These are phyloP conservation scores for Onchidella celtica DNA, from an alignment of 2,888 invertebrate genomes.

Conservation along the genomic window DNA sequence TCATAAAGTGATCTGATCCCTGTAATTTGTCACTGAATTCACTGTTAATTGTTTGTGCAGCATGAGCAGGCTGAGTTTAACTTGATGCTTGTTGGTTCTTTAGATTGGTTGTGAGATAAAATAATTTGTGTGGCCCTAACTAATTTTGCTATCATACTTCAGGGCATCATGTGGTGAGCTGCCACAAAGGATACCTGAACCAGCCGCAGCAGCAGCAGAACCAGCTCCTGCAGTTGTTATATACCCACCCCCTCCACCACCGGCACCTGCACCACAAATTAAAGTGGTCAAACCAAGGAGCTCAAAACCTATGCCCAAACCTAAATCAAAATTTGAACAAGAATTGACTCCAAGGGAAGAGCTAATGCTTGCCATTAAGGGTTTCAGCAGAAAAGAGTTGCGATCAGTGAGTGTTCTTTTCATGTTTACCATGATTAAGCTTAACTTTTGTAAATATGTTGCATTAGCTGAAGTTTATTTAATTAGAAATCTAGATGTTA, in stretches of 20 bases:
- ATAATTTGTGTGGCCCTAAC: too few species aligned
- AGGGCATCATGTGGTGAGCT: background rate
- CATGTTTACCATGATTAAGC: too few species aligned
- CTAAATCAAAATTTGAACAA: constrained; percentile 60
- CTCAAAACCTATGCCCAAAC: constrained; percentile 50
- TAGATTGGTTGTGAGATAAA: too few species aligned
- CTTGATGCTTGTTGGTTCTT: too few species aligned
- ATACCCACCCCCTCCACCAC: constrained; percentile 53
- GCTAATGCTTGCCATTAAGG: constrained; percentile 87
- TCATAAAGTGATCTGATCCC: too few species aligned
- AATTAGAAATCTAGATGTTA: too few species aligned
- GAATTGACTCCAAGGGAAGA: constrained; percentile 84
- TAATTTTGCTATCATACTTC: too few species aligned
- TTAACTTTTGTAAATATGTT: too few species aligned
- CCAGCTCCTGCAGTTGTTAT: constrained; percentile 7
- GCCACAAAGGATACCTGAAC: background rate
- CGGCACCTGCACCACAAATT: constrained; percentile 36
- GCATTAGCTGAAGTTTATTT: too few species aligned
- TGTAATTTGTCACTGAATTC: too few species aligned
- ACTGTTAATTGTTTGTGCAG: too few species aligned
- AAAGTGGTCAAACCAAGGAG: constrained; percentile 1
- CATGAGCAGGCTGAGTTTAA: too few species aligned
- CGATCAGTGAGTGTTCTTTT: constrained; percentile 73
- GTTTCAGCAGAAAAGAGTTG: constrained; percentile 82
- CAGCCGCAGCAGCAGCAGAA: constrained; percentile 32